Percentiles rank a stretch among this genome's conserved stretches.
These are phyloP conservation scores for Drosophila anomelani DNA, from an alignment of 2,888 invertebrate species.

Conservation along the genomic window DNA sequence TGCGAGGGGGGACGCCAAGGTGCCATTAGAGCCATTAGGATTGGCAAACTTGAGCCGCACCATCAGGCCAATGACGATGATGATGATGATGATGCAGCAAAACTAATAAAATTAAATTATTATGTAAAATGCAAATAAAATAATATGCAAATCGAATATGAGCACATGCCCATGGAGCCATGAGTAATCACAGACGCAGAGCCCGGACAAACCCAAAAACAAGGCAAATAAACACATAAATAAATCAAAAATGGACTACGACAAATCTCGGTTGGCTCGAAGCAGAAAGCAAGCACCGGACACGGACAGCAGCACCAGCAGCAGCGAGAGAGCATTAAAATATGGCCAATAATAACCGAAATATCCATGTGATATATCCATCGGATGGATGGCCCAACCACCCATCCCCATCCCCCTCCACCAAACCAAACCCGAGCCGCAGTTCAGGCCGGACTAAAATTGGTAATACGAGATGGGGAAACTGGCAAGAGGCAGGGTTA, in stretches of 20 bases:
- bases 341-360: conserved; percentile 76
- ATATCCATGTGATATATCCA: conserved; percentile 58
- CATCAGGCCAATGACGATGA: conserved; percentile 8
- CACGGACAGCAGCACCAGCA: conserved; percentile 22
- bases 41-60: conserved; percentile 37
- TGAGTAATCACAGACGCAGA: conserved; percentile 77
- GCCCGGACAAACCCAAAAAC: conserved; percentile 51
- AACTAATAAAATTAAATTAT: conserved; percentile 79
- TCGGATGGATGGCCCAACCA: background rate
- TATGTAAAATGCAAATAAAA: conserved; percentile 77
- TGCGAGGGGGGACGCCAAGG: conserved; percentile 54
- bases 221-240: conserved; percentile 76
- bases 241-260: conserved; percentile 77
- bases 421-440: conserved; percentile 1
- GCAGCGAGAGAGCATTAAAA: conserved; percentile 64
- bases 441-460: conserved; percentile 25
- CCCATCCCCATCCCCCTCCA: background rate
- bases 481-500: background rate
- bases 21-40: conserved; percentile 66
- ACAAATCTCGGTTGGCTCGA: conserved; percentile 76
- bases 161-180: conserved; percentile 38
- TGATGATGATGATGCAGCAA: conserved; percentile 62
- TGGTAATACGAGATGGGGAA: conserved; percentile 34
- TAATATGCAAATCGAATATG: conserved; percentile 71
- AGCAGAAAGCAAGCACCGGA: conserved; percentile 12